Percentiles rank a stretch among this genome's conserved stretches.
These are phyloP conservation scores for Spatulosminthurus flaviceps DNA, from an alignment of 2,888 invertebrate genomes.

Conservation along the genomic window DNA sequence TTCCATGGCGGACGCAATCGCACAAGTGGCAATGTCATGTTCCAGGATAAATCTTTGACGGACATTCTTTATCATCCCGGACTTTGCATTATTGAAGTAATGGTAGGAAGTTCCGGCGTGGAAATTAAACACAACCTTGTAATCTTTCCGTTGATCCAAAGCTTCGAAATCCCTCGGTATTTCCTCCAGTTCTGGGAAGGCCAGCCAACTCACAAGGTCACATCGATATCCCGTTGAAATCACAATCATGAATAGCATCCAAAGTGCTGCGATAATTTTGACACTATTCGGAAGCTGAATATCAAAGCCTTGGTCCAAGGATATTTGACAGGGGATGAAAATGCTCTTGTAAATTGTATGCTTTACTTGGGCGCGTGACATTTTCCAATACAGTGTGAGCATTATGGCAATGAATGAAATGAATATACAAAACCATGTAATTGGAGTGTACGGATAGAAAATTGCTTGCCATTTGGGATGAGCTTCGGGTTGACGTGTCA, in stretches of 20 bases:
- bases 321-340: slow-evolving; percentile 29
- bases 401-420: slow-evolving; percentile 1
- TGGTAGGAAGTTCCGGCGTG: slow-evolving; percentile 21
- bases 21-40: slow-evolving; percentile 15
- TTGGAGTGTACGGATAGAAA: slow-evolving; percentile 25
- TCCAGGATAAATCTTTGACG: slow-evolving; percentile 9
- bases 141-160: neutral
- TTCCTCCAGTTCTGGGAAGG: slow-evolving; percentile 9
- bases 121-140: slow-evolving; percentile 24
- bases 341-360: neutral
- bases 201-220: slow-evolving; percentile 16
- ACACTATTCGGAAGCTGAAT: slow-evolving; percentile 15
- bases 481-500: slow-evolving; percentile 1
- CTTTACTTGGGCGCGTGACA: neutral
- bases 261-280: neutral
- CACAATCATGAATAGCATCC: slow-evolving; percentile 31
- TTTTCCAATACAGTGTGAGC: neutral
- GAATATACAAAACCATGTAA: neutral
- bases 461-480: slow-evolving; percentile 31
- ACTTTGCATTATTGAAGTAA: slow-evolving; percentile 35
- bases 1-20: neutral
- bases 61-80: neutral
- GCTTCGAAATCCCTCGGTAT: slow-evolving; percentile 21
- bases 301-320: slow-evolving; percentile 32
- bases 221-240: slow-evolving; percentile 31